Base-by-base conservation (phyloP, 2,888 invertebrate genomes). In the Drosophila formosana region DNA sequence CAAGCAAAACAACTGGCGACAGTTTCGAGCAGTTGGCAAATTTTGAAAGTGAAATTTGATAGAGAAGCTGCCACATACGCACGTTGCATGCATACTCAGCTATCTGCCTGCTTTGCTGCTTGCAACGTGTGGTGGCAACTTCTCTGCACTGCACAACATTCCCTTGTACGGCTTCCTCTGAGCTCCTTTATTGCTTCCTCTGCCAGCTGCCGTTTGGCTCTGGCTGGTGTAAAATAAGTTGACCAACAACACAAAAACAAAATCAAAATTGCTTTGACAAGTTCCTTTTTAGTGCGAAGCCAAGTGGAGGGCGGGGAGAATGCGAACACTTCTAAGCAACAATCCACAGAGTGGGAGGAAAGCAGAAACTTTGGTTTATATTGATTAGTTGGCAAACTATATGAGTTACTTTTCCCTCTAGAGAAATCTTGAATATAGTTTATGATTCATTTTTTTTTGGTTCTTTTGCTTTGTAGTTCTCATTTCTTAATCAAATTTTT, bases 41-140 rank as follows among this genome's bases (percentile, higher is more conserved):
- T 80, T 83, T 80, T 69, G 80, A 80, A 80, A 80, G 80, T 80
- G 80, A 80, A 83, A 80, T 67, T 69, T 47, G 66, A 80, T 80
- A 80, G 77, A 37, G 58, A 23, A 70, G 69, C 69, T 62, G 73
- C 52, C 78, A 75, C 65, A 74, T 51, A 50, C 60, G 58, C 57
- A 46, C 23, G 45, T 50, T 63, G 64, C 51, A 62, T 28, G 61
- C 46, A 55, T 37, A 25, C 8, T 30, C 30, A 30, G 41, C 34
- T 56, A 30, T 45, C 39, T 25, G 25, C 52, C 46, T 43, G 41
- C 23, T 26, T 47, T 28, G 56, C 52, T 51, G 41, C 46, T 56
- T 75, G 58, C 80, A 60, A 47, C 66, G 72, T 62, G 66, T 64
- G 66, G 63, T 64, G 49, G 80, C 80, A 75, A 63, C 74, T 64